A percentile compares a stretch with the other conserved stretches of the same genome.
Conservation (phyloP, 2,113 vertebrate species). For the Cyprinodon brontotheroides region DNA sequence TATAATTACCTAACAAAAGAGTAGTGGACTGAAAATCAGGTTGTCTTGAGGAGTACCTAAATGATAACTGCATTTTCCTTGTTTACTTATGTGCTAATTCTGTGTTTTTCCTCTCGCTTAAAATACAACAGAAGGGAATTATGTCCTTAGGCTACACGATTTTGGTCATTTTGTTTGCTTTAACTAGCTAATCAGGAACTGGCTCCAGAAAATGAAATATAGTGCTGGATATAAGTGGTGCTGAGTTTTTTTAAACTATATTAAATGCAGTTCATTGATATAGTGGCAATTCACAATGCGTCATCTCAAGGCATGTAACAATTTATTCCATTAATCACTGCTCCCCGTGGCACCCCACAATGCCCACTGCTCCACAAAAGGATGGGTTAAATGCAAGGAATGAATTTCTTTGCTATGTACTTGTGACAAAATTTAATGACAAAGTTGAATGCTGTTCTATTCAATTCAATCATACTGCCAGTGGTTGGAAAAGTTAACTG, state of each 20-base stretch:
- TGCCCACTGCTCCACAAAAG: no score
- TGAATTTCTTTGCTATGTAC: no score
- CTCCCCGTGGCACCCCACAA: no score
- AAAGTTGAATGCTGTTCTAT: no score
- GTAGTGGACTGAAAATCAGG: neutral
- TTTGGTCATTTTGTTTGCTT: neutral
- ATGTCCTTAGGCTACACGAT: neutral
- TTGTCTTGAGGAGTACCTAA: neutral
- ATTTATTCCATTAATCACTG: no score
- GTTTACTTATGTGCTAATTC: neutral
- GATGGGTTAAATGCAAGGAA: no score
- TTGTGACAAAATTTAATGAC: no score
- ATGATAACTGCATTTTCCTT: neutral
- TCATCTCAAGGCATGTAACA: no score
- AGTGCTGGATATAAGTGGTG: neutral
- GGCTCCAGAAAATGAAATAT: neutral
- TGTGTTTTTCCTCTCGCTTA: neutral
- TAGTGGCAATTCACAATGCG: no score
- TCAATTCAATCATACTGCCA: no score
- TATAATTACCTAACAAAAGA: neutral
- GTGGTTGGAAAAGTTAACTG: no score
- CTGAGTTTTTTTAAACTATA: neutral
- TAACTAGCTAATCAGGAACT: neutral
- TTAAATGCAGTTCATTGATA: no score
- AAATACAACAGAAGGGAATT: neutral